These are phyloP conservation scores for Catocala nupta DNA, from an alignment of 2,888 invertebrate species.

Conservation along the genomic window DNA sequence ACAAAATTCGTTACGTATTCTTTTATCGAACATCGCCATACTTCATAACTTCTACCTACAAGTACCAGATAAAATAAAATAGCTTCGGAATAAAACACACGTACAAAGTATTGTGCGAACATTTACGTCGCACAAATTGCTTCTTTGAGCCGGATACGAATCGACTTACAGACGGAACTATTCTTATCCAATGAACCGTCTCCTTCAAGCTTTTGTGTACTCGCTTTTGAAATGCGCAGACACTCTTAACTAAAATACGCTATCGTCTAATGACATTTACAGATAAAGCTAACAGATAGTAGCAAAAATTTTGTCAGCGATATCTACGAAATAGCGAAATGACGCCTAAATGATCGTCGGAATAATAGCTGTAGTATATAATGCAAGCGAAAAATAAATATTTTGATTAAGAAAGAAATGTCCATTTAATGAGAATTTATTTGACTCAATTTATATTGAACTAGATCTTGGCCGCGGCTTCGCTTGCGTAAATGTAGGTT, in stretches of 20 bases:
- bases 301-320: background rate
- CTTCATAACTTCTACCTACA: no score
- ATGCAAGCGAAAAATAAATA: no score
- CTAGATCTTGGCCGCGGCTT: no score
- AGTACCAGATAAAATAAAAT: background rate
- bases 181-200: slow-evolving; percentile 26
- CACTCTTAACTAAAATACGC: slow-evolving; percentile 3
- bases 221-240: slow-evolving; percentile 6
- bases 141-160: slow-evolving; percentile 21
- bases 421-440: no score
- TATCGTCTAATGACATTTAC: background rate
- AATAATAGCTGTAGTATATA: no score
- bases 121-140: slow-evolving; percentile 15
- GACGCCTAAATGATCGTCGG: no score
- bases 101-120: slow-evolving; percentile 1
- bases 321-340: no score
- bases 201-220: slow-evolving; percentile 4
- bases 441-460: no score
- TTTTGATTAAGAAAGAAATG: no score
- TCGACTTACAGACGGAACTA: slow-evolving; percentile 28
- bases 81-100: background rate
- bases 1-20: no score
- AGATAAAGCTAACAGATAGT: background rate
- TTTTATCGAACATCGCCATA: no score
- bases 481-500: no score